A percentile compares a stretch with the other conserved stretches of the same genome.
Evolutionary conservation across 2,113 vertebrate species (phyloP).

Genomic region (Scopus umbretta): DNA sequence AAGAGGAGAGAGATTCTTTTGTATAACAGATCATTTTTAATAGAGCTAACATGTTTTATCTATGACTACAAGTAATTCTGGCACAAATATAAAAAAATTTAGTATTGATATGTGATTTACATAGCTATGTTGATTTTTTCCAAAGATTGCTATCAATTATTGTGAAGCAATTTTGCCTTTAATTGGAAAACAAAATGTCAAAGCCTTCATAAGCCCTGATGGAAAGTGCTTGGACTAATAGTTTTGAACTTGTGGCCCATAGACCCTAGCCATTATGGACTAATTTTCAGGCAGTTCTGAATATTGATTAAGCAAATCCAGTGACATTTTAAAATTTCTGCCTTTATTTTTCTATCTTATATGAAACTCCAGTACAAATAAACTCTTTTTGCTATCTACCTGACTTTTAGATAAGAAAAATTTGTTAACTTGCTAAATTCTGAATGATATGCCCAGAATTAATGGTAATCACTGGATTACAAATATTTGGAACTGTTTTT

Average conservation of each 20-base stretch:
- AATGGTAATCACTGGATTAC: background rate
- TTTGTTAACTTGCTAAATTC: background rate
- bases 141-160: background rate
- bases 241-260: background rate
- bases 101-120: background rate
- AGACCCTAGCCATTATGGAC: background rate
- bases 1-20: background rate
- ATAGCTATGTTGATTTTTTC: background rate
- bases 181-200: background rate
- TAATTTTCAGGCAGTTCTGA: background rate
- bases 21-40: background rate
- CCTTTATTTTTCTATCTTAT: background rate
- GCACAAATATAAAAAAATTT: background rate
- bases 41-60: background rate
- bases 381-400: background rate
- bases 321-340: background rate
- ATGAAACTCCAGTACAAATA: background rate
- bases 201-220: background rate
- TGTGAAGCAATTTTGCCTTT: background rate
- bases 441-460: background rate
- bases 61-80: background rate
- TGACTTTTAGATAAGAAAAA: background rate
- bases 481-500: background rate
- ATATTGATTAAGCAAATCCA: background rate
- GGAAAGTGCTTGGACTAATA: background rate